These are phyloP conservation scores for Thymelicus lineola DNA, from an alignment of 2,888 invertebrate species.

Conservation along the genomic window DNA sequence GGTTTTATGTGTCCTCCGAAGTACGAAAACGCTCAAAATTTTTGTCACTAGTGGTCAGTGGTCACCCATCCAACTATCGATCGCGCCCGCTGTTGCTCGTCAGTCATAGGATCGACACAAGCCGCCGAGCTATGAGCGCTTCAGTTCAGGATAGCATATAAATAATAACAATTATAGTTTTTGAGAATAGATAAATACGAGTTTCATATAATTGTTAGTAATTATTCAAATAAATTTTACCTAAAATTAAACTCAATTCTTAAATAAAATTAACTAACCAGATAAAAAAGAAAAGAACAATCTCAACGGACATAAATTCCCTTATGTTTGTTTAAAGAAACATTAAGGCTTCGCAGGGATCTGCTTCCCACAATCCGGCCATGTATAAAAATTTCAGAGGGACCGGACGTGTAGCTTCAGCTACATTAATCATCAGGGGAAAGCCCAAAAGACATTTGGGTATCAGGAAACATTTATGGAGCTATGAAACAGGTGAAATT, in stretches of 20 bases:
- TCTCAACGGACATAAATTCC: conserved; percentile 31
- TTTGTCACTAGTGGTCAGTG: no score
- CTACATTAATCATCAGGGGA: conserved; percentile 37
- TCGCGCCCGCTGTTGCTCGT: no score
- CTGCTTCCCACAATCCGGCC: conserved; percentile 25
- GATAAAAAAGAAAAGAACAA: conserved; percentile 16
- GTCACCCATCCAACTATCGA: no score
- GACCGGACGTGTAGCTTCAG: conserved; percentile 31
- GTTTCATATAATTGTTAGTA: no score
- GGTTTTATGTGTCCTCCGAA: no score
- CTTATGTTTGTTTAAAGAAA: conserved; percentile 35
- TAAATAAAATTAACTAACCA: conserved; percentile 8
- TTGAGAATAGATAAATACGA: no score
- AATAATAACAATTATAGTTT: no score
- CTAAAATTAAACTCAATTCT: background rate
- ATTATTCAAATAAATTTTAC: background rate
- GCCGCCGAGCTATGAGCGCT: no score
- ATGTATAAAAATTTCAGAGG: conserved; percentile 35
- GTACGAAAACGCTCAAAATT: no score
- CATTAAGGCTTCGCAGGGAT: conserved; percentile 20
- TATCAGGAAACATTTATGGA: conserved; percentile 31
- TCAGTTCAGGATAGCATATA: no score
- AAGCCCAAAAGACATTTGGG: conserved; percentile 33
- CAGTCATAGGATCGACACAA: no score
- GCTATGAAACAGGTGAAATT: conserved; percentile 31